A percentile compares a stretch with the other conserved stretches of the same genome.
These are phyloP conservation scores for Pangasius macronema DNA, from an alignment of 2,797 vertebrate genomes.

Conservation along the genomic window DNA sequence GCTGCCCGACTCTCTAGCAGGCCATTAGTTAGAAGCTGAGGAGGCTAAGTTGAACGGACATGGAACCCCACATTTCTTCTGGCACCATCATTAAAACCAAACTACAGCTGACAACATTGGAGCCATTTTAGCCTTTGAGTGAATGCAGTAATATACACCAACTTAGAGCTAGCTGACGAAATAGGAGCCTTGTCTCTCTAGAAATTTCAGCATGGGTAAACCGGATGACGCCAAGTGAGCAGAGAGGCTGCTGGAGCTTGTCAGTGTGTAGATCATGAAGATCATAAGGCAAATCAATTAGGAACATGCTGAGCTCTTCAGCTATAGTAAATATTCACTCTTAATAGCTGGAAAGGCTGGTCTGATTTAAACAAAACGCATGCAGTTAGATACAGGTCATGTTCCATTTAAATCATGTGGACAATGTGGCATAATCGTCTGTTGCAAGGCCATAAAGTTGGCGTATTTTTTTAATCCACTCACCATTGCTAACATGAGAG, in stretches of 20 bases:
- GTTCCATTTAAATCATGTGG: background rate
- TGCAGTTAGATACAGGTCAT: background rate
- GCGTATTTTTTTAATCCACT: background rate
- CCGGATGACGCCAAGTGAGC: conserved; percentile 29
- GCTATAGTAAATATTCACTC: conserved; percentile 27
- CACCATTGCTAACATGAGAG: conserved; percentile 2
- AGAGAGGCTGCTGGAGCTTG: conserved; percentile 2
- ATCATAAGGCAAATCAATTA: conserved; percentile 45
- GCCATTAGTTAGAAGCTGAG: conserved; percentile 61
- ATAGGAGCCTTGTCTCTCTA: conserved; percentile 30
- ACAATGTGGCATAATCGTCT: background rate
- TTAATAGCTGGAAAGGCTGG: background rate
- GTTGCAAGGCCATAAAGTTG: background rate
- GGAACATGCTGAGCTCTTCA: conserved; percentile 20
- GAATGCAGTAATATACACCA: conserved; percentile 28
- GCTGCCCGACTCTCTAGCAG: conserved; percentile 44
- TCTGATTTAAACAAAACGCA: conserved; percentile 3
- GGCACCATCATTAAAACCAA: conserved; percentile 48
- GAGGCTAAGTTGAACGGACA: conserved; percentile 31
- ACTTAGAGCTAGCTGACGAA: conserved; percentile 21
- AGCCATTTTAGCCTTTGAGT: conserved; percentile 31
- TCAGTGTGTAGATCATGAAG: conserved; percentile 40
- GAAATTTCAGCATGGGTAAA: conserved; percentile 43
- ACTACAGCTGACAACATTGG: conserved; percentile 38
- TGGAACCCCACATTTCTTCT: conserved; percentile 19